Evolutionary conservation across 2,797 vertebrate genomes (phyloP), one percentile per base, ranked within the genome.

Genomic region (Rhabdophis nuchalis): DNA sequence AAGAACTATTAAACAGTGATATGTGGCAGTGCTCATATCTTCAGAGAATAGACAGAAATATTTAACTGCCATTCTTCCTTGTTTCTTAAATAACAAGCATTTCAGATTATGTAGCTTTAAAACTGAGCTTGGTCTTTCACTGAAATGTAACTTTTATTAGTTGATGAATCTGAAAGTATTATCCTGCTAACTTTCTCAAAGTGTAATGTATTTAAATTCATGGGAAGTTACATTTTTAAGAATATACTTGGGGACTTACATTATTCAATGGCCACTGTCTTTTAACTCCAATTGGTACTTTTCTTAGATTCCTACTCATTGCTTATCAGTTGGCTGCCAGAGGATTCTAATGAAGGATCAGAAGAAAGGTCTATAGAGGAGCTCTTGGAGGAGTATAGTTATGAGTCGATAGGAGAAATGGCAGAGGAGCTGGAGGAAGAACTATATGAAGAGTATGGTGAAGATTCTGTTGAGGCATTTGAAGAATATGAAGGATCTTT

Each of bases 341-440:
- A 90, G 94, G 95, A 96, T 58, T 92, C 90, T 95, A 93, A 93
- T 93, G 95, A 96, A 93, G 94, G 92, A 87, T 94, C 96, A 94
- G 95, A 95, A 93, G 92, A 87, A 89, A 41, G 23, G 12, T n/a
- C 88, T 95, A 41, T 93, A 87, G 93, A 93, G 93, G 93, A 94
- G 36, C 41, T 95, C 23, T 91, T 92, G 86, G 32, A 82, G 93
- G 94, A 94, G 57, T 94, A 93, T 94, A 92, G 89, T 93, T 95
- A 93, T 90, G 93, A 9, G 13, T 92, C 95, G 93, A 56, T 56
- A 94, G 92, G 52, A 72, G 27, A 90, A 77, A 86, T 94, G 56
- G 29, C n/a, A 93, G 93, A 96, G 89, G 95, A 96, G 10, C 91
- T 96, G 54, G 95, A 95, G 11, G 89, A 93, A 16, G 96, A 96